These are phyloP conservation scores for Aspiorhynchus laticeps DNA, from an alignment of 2,113 vertebrate genomes.

Conservation along the genomic window DNA sequence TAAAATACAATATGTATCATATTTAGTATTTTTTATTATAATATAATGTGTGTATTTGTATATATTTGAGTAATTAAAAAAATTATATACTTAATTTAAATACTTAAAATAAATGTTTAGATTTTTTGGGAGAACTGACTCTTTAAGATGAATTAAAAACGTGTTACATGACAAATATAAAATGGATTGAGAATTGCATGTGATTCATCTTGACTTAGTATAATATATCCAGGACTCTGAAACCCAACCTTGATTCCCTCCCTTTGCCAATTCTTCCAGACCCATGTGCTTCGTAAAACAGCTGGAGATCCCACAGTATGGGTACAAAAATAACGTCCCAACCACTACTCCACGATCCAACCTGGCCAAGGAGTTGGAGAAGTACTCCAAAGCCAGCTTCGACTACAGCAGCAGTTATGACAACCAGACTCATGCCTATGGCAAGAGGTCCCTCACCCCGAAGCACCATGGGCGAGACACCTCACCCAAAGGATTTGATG, in stretches of 20 bases:
- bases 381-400: slow-evolving; percentile 91
- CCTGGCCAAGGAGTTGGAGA: slow-evolving; percentile 92
- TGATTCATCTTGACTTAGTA: neutral
- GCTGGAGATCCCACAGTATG: slow-evolving; percentile 98
- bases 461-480: slow-evolving; percentile 92
- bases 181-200: neutral
- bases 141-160: no score
- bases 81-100: no score
- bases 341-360: slow-evolving; percentile 92
- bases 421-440: slow-evolving; percentile 83
- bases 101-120: no score
- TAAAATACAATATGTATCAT: no score
- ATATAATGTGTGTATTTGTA: no score
- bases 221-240: slow-evolving; percentile 4
- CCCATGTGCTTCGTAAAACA: slow-evolving; percentile 99
- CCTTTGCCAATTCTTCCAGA: slow-evolving; percentile 75
- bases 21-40: no score
- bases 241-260: neutral
- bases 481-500: slow-evolving; percentile 94
- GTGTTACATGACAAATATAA: neutral
- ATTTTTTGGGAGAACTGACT: no score
- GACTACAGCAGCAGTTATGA: slow-evolving; percentile 90
- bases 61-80: no score
- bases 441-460: slow-evolving; percentile 87
- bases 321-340: slow-evolving; percentile 96